Evolutionary conservation across 2,113 vertebrate genomes (phyloP).

Genomic region (Gallinago jamesoni): DNA sequence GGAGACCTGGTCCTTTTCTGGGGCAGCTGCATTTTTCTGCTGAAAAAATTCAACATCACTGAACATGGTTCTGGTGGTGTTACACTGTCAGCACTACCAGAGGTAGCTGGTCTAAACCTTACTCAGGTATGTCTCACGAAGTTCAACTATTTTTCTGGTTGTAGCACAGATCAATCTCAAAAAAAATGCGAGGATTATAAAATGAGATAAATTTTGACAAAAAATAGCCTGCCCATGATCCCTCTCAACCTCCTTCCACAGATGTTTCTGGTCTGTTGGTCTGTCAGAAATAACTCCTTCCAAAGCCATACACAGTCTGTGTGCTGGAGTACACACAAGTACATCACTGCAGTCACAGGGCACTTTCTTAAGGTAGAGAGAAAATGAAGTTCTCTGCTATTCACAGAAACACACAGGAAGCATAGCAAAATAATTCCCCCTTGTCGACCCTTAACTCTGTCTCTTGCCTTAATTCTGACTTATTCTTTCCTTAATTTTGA

Average conservation of each 20-base stretch:
- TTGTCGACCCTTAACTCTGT: not conserved
- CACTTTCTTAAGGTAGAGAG: not conserved
- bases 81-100: not conserved
- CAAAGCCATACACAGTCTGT: not conserved
- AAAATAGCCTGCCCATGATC: not conserved
- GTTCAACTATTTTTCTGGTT: not conserved
- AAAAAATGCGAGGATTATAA: not conserved
- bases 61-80: not conserved
- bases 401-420: not conserved
- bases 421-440: not conserved
- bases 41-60: not conserved
- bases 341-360: not conserved
- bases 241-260: rapidly evolving
- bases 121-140: not conserved
- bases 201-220: not conserved
- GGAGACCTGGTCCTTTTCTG: not conserved
- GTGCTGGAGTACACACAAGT: not conserved
- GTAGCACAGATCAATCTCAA: not conserved
- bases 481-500: not conserved
- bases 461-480: not conserved
- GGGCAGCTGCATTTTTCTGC: not conserved
- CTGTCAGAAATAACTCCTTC: not conserved
- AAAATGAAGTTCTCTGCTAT: not conserved
- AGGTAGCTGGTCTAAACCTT: not conserved
- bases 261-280: not conserved